A percentile compares a stretch with the other conserved stretches of the same genome.
These are phyloP conservation scores for Bombyx mandarina DNA, from an alignment of 1,140 invertebrate species.

Conservation along the genomic window DNA sequence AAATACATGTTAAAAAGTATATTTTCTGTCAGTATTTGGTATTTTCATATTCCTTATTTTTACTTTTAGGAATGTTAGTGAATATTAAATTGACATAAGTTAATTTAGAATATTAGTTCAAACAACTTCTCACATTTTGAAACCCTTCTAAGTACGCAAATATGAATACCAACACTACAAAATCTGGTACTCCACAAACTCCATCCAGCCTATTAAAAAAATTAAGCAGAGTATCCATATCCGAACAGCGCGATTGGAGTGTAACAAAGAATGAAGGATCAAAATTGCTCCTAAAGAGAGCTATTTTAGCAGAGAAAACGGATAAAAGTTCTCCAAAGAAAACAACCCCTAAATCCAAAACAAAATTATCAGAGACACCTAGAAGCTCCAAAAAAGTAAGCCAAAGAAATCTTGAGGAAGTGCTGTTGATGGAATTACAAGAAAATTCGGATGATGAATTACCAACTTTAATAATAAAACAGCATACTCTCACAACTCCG, in stretches of 20 bases:
- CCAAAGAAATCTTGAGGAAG: slow-evolving; percentile 39
- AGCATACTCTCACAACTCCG: slow-evolving; percentile 38
- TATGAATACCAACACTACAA: slow-evolving; percentile 3
- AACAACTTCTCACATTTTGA: no score
- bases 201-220: slow-evolving; percentile 52
- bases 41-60: no score
- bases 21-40: no score
- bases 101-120: no score
- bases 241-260: slow-evolving; percentile 58
- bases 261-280: slow-evolving; percentile 59
- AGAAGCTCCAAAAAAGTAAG: slow-evolving; percentile 32
- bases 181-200: slow-evolving; percentile 42
- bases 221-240: slow-evolving; percentile 49
- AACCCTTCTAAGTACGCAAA: no score
- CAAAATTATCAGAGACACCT: slow-evolving; percentile 28
- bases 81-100: no score
- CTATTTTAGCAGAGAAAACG: slow-evolving; percentile 55
- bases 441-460: slow-evolving; percentile 58
- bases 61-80: no score
- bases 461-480: slow-evolving; percentile 53
- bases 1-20: no score
- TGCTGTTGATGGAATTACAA: slow-evolving; percentile 51
- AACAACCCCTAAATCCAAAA: slow-evolving; percentile 23
- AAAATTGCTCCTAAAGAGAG: slow-evolving; percentile 63
- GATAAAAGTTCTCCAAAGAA: slow-evolving; percentile 46